These are phyloP conservation scores for Scrobipalpa costella DNA, from an alignment of 2,888 invertebrate species.

Conservation along the genomic window DNA sequence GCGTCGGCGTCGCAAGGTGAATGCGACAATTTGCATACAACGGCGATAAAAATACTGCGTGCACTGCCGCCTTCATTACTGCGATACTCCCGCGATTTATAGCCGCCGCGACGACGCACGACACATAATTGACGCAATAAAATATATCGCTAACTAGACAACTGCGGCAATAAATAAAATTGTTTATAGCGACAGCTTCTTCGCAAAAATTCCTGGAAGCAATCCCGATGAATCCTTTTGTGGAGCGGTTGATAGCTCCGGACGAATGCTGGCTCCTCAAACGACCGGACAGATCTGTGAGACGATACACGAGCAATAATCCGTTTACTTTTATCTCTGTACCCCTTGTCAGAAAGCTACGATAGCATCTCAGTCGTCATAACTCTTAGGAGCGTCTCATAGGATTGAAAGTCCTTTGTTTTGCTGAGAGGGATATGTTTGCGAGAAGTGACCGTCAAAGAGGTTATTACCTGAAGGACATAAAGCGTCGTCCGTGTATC, in stretches of 20 bases:
- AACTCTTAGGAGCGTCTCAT: constrained; percentile 33
- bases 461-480: constrained; percentile 79
- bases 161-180: constrained; percentile 17
- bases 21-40: constrained; percentile 53
- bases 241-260: constrained; percentile 19
- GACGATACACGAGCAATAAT: constrained; percentile 74
- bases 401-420: constrained; percentile 36
- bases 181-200: constrained; percentile 19
- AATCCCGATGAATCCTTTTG: constrained; percentile 24
- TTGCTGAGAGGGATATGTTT: constrained; percentile 22
- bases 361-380: constrained; percentile 30
- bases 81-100: constrained; percentile 22
- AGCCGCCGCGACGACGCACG: background rate
- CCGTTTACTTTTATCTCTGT: constrained; percentile 77
- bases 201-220: constrained; percentile 20
- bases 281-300: constrained; percentile 58
- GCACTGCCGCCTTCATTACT: constrained; percentile 39
- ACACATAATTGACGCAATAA: constrained; percentile 22
- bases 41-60: constrained; percentile 43
- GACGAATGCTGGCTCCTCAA: constrained; percentile 39
- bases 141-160: constrained; percentile 22
- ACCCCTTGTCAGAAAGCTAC: constrained; percentile 61
- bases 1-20: constrained; percentile 43
- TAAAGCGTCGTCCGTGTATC: constrained; percentile 49
- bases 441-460: constrained; percentile 68